These are phyloP conservation scores for Phylloscopus whistleri DNA, from an alignment of 2,113 vertebrate genomes.

Conservation along the genomic window DNA sequence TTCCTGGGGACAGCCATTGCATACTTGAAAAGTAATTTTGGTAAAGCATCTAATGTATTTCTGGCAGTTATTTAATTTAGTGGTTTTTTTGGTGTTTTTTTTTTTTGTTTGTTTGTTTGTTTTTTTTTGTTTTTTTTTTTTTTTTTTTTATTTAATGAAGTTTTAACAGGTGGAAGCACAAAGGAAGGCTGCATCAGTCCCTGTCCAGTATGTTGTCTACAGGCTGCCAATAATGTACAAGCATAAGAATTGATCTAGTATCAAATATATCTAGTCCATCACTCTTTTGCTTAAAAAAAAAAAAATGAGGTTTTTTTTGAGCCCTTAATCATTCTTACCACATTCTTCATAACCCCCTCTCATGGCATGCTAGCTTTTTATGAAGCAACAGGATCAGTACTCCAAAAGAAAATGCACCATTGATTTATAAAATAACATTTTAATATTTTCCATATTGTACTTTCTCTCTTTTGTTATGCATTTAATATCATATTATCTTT, in stretches of 20 bases:
- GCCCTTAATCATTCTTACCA: background rate
- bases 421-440: slow-evolving; percentile 16
- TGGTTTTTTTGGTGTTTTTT: too few species aligned
- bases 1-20: background rate
- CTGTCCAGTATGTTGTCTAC: background rate
- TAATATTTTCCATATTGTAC: slow-evolving; percentile 15
- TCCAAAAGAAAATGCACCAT: background rate
- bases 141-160: slow-evolving; percentile 49
- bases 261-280: background rate
- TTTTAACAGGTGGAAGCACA: slow-evolving; percentile 43
- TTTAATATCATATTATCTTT: slow-evolving; percentile 25
- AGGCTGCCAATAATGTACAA: background rate
- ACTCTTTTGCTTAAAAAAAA: background rate
- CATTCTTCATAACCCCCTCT: background rate
- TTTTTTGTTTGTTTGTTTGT: too few species aligned
- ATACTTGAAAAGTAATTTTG: slow-evolving; percentile 44
- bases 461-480: slow-evolving; percentile 1
- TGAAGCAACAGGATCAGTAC: background rate
- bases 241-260: background rate
- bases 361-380: background rate
- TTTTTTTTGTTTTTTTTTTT: too few species aligned
- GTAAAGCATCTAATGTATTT: slow-evolving; percentile 21
- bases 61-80: slow-evolving; percentile 40
- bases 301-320: background rate
- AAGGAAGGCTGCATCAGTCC: background rate